These are phyloP conservation scores for Crotalus tigris DNA, from an alignment of 2,113 vertebrate genomes.

Conservation along the genomic window DNA sequence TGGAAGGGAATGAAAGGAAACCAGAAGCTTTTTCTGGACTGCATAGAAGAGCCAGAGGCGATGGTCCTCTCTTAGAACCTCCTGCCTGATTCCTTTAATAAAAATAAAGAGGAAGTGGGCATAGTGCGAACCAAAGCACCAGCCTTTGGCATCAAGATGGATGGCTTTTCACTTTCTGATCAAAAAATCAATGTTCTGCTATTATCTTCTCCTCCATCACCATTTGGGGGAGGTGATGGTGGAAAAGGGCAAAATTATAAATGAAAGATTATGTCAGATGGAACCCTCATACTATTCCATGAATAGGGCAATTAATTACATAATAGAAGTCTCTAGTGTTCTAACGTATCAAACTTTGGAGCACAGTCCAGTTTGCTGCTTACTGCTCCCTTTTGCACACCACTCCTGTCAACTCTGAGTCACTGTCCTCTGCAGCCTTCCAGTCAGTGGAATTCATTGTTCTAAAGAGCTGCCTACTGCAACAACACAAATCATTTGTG, in stretches of 20 bases:
- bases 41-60: background rate
- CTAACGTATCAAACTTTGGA: background rate
- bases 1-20: slow-evolving; percentile 82
- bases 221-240: background rate
- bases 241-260: background rate
- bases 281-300: background rate
- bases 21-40: background rate
- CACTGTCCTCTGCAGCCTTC: background rate
- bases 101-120: background rate
- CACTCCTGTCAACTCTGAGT: background rate
- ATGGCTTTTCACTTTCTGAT: background rate
- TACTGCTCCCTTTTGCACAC: background rate
- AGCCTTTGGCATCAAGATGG: background rate
- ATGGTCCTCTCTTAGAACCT: background rate
- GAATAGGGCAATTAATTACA: background rate
- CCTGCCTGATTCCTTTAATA: background rate
- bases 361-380: background rate
- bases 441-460: background rate
- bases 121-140: background rate
- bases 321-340: background rate
- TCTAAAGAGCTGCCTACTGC: background rate
- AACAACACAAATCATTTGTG: background rate
- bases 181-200: background rate
- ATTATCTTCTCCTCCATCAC: background rate
- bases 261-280: background rate